Conservation (phyloP, 2,888 invertebrate genomes). For the Hoplodrina ambigua region DNA sequence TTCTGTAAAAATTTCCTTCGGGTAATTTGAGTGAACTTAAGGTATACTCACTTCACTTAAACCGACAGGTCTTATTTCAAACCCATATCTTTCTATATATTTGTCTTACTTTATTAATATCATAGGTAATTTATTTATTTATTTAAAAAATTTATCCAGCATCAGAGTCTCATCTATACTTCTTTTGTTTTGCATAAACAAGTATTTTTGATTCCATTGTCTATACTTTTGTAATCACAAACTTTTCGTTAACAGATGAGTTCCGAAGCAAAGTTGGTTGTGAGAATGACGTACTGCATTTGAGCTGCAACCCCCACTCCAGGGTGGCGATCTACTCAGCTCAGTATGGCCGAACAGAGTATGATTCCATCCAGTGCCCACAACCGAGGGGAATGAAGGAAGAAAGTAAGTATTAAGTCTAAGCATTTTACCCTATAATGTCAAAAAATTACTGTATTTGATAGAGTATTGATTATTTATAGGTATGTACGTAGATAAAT, state of each 20-base stretch:
- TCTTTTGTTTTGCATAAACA: not conserved
- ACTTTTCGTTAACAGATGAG: constrained; percentile 92
- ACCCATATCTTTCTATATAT: no score
- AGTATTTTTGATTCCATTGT: not conserved
- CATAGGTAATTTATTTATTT: no score
- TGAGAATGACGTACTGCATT: constrained; percentile 96
- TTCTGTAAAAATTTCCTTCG: no score
- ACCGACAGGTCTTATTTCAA: no score
- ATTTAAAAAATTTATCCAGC: no score
- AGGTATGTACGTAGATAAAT: no score
- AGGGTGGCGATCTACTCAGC: constrained; percentile 98
- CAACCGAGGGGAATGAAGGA: constrained; percentile 96
- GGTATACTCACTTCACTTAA: no score
- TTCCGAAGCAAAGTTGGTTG: constrained; percentile 98
- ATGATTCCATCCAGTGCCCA: constrained; percentile 96
- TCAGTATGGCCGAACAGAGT: constrained; percentile 96
- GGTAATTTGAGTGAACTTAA: no score
- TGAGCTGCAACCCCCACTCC: constrained; percentile 96
- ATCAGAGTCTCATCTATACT: no score
- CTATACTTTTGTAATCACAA: not conserved
- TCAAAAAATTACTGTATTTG: not conserved
- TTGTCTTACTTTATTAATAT: no score
- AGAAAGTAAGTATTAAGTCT: constrained; percentile 93
- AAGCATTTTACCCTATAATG: not conserved
- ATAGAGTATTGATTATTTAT: not conserved